Evolutionary conservation across 1,140 invertebrate genomes (phyloP).

Genomic region (Aleiodes sp.): DNA sequence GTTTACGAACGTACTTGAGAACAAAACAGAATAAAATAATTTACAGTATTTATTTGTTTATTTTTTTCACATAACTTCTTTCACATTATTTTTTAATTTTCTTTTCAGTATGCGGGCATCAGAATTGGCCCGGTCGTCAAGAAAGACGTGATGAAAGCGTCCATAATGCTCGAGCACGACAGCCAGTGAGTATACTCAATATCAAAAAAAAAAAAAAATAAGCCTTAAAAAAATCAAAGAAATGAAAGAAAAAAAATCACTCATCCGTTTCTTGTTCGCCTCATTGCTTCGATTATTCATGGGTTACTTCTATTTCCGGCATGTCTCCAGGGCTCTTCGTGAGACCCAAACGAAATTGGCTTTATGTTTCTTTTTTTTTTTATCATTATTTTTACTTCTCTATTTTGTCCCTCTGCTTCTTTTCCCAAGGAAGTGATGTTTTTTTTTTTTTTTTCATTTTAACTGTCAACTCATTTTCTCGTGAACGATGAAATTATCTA

Average conservation of each 20-base stretch:
- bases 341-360: not conserved
- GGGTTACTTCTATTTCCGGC: slow-evolving; percentile 19
- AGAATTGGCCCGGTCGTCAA: slow-evolving; percentile 99
- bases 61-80: no score
- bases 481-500: no score
- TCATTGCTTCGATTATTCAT: slow-evolving; percentile 10
- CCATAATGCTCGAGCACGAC: slow-evolving; percentile 98
- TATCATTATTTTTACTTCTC: not conserved
- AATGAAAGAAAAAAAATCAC: slow-evolving; percentile 5
- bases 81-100: slow-evolving; percentile 43
- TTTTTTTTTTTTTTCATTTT: not conserved
- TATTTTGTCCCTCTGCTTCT: not conserved
- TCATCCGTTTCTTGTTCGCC: slow-evolving; percentile 1
- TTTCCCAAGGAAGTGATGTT: not conserved
- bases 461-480: no score
- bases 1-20: not conserved
- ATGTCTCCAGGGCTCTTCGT: not conserved
- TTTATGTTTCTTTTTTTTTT: not conserved
- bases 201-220: not conserved
- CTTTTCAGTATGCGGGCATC: slow-evolving; percentile 93
- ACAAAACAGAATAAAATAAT: no score
- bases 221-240: not conserved
- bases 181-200: slow-evolving; percentile 77
- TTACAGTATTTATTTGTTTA: no score
- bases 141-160: slow-evolving; percentile 99